A percentile compares a stretch with the other conserved stretches of the same genome.
These are phyloP conservation scores for Keiferia lycopersicella DNA, from an alignment of 2,888 invertebrate genomes.

Conservation along the genomic window DNA sequence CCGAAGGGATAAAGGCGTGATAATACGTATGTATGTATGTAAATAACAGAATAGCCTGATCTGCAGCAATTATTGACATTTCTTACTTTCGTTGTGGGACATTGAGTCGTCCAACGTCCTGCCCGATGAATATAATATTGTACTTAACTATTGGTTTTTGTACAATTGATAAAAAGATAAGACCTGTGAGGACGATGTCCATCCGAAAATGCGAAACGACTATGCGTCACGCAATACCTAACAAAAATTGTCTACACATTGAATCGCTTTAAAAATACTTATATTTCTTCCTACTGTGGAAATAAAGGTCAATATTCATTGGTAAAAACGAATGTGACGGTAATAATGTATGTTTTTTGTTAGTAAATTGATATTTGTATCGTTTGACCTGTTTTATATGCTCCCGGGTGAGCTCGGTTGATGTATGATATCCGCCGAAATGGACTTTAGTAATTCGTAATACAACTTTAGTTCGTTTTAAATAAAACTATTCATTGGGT, in stretches of 20 bases:
- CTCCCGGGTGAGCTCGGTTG: conserved; percentile 43
- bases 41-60: too few relatives aligned
- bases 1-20: too few relatives aligned
- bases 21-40: too few relatives aligned
- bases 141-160: too few relatives aligned
- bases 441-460: not conserved
- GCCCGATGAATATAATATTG: too few relatives aligned
- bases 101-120: too few relatives aligned
- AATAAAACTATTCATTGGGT: too few relatives aligned
- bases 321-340: not conserved
- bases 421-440: conserved; percentile 43
- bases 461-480: not conserved
- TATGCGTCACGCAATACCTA: conserved; percentile 51
- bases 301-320: conserved; percentile 2
- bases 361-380: conserved; percentile 62
- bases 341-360: conserved; percentile 34
- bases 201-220: conserved; percentile 43
- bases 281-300: not conserved
- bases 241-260: conserved; percentile 24
- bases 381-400: conserved; percentile 61
- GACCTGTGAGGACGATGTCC: conserved; percentile 30
- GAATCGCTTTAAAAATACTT: conserved; percentile 25
- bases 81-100: too few relatives aligned
- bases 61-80: too few relatives aligned
- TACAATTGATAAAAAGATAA: not conserved